Percentiles rank a stretch among this genome's conserved stretches.
These are phyloP conservation scores for Limnephilus rhombicus DNA, from an alignment of 2,888 invertebrate genomes.

Conservation along the genomic window DNA sequence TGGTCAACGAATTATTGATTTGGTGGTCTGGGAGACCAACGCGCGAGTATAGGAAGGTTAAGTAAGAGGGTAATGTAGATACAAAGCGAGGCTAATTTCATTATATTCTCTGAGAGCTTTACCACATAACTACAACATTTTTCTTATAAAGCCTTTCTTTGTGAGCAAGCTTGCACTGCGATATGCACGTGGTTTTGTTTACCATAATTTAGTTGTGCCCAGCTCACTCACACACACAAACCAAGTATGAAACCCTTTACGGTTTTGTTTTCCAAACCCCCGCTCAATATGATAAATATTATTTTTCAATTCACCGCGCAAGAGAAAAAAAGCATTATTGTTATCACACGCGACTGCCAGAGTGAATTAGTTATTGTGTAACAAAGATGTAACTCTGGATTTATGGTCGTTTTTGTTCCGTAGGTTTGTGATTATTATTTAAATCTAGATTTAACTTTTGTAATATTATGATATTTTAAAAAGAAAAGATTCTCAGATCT, in stretches of 20 bases:
- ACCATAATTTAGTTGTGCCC: background rate
- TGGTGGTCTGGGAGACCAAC: too few relatives aligned
- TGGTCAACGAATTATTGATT: too few relatives aligned
- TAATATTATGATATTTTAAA: background rate
- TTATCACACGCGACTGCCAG: background rate
- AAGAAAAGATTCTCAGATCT: too few relatives aligned
- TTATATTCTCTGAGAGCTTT: background rate
- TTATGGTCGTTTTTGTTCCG: background rate
- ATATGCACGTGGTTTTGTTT: background rate
- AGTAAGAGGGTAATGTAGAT: background rate
- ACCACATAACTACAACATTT: background rate
- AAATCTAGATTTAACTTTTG: background rate
- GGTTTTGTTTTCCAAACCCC: background rate
- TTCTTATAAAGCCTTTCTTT: background rate
- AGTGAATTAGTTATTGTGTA: background rate
- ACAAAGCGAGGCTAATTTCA: background rate
- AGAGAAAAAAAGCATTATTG: background rate
- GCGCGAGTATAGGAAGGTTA: too few relatives aligned
- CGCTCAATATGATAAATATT: slow-evolving; percentile 13
- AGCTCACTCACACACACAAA: background rate
- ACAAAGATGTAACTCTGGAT: background rate
- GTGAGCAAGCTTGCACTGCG: background rate
- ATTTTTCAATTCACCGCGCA: slow-evolving; percentile 22
- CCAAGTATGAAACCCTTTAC: background rate
- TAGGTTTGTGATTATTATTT: background rate